Percentiles rank a stretch among this genome's conserved stretches.
Evolutionary conservation across 2,113 vertebrate genomes (phyloP).

Genomic region (Athene noctua): DNA sequence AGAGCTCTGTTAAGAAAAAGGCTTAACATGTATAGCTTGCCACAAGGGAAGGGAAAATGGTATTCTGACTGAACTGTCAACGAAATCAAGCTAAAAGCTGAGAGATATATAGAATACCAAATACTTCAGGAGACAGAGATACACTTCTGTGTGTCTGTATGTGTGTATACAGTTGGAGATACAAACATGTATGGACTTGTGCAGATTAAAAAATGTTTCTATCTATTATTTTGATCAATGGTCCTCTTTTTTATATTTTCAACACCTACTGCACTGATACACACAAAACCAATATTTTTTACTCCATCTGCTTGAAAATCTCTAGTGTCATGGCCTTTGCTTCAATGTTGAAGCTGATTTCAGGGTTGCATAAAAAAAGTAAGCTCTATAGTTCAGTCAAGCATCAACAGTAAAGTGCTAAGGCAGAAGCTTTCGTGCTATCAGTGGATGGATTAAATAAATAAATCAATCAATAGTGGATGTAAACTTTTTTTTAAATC

Average conservation of each 20-base stretch:
- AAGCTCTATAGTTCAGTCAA: slow-evolving; percentile 46
- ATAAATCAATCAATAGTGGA: slow-evolving; percentile 52
- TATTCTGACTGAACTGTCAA: slow-evolving; percentile 18
- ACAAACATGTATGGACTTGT: slow-evolving; percentile 24
- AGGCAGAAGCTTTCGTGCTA: slow-evolving; percentile 47
- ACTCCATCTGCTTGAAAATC: slow-evolving; percentile 47
- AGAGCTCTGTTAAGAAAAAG: not conserved
- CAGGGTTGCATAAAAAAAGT: slow-evolving; percentile 41
- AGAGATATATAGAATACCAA: not conserved
- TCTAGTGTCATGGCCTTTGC: slow-evolving; percentile 47
- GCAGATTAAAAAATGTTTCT: slow-evolving; percentile 52
- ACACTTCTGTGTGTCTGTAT: not conserved
- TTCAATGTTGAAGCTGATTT: slow-evolving; percentile 49
- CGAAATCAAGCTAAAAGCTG: slow-evolving; percentile 20
- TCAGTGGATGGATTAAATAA: slow-evolving; percentile 40
- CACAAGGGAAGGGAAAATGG: slow-evolving; percentile 3
- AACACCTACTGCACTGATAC: slow-evolving; percentile 58
- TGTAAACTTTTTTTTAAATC: slow-evolving; percentile 25
- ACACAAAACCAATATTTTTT: slow-evolving; percentile 61
- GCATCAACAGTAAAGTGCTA: slow-evolving; percentile 47
- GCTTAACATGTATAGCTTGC: not conserved
- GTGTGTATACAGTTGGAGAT: not conserved
- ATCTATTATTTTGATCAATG: slow-evolving; percentile 59
- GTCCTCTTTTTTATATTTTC: slow-evolving; percentile 23
- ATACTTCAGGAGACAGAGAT: not conserved